Evolutionary conservation across 1,140 invertebrate species (phyloP).

Genomic region (Aleiodes sp.): DNA sequence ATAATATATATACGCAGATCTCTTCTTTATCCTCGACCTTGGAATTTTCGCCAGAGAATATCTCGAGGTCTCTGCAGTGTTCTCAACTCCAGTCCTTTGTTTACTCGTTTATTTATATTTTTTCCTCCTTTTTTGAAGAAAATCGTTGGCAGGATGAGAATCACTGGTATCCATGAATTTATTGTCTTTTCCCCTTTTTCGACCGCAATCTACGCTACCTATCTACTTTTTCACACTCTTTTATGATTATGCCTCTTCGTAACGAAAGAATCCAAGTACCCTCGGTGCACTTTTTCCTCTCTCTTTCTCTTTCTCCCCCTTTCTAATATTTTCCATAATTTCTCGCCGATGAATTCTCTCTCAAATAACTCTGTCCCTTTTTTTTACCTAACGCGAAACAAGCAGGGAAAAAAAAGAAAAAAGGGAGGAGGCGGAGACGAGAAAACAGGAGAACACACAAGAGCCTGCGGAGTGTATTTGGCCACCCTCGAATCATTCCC

Average conservation of each 20-base stretch:
- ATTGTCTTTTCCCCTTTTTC: too few species aligned
- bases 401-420: neutral
- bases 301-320: neutral
- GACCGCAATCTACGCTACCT: too few species aligned
- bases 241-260: neutral
- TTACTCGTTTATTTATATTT: too few species aligned
- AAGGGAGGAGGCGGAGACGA: neutral
- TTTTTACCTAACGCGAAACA: neutral
- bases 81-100: neutral
- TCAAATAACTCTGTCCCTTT: constrained; percentile 9
- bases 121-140: too few species aligned
- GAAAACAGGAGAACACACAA: constrained; percentile 20
- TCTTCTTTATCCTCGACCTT: constrained; percentile 17
- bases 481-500: constrained; percentile 28
- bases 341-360: neutral
- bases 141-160: too few species aligned
- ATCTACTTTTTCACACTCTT: too few species aligned
- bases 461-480: constrained; percentile 28
- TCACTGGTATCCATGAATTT: too few species aligned
- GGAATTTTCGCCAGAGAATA: neutral
- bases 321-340: neutral
- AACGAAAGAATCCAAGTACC: neutral
- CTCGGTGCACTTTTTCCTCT: neutral
- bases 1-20: neutral
- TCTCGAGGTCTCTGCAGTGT: neutral